phyloP scores from a whole-genome alignment of 2,113 vertebrate genomes.

The Cephalopterus ornatus region DNA sequence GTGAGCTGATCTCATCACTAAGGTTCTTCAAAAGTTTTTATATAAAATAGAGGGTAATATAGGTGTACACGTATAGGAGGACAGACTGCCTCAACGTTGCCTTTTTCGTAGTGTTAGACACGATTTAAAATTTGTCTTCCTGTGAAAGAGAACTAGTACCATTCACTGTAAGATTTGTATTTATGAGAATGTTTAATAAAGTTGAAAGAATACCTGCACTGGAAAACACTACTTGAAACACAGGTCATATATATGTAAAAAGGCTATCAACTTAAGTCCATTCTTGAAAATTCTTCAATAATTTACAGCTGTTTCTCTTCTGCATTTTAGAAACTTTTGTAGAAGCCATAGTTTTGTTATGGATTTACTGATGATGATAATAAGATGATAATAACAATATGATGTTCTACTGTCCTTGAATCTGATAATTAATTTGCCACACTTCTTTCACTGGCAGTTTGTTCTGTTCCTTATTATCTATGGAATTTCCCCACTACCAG shows the following conservation, averaged over 20 bases:
- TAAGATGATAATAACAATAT: background rate
- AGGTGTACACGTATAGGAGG: fast-evolving
- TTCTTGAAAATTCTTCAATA: background rate
- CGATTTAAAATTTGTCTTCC: background rate
- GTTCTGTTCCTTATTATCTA: background rate
- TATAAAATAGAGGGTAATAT: background rate
- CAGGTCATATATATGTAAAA: background rate
- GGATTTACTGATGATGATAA: background rate
- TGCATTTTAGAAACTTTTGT: background rate
- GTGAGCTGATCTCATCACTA: background rate
- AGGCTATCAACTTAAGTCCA: background rate
- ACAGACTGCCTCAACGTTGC: background rate
- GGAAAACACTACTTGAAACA: background rate
- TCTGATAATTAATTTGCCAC: background rate
- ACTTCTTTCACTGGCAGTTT: background rate
- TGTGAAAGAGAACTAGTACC: background rate
- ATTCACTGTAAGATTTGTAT: background rate
- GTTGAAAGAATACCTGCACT: background rate
- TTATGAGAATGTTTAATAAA: background rate
- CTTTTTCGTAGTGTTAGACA: background rate
- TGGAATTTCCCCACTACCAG: background rate
- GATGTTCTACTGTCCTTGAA: background rate
- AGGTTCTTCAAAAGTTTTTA: background rate
- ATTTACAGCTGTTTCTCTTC: background rate
- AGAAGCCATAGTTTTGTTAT: background rate